These are phyloP conservation scores for Stenurella melanura DNA, from an alignment of 2,888 invertebrate genomes.

Conservation along the genomic window DNA sequence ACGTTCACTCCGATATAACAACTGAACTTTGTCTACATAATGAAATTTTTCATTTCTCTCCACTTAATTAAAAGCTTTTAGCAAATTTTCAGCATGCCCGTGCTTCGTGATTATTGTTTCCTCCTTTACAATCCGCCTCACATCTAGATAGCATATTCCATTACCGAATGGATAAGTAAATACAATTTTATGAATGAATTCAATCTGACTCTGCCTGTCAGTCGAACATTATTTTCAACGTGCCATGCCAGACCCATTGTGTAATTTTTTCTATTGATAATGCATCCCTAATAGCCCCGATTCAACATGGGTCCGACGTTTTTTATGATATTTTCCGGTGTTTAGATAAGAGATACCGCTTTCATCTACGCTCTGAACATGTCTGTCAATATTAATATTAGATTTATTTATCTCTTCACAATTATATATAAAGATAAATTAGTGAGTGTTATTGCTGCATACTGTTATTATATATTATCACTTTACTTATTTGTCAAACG, in stretches of 20 bases:
- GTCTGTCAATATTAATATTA: conserved; percentile 38
- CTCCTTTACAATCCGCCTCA: conserved; percentile 30
- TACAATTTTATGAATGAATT: conserved; percentile 48
- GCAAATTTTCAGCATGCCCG: conserved; percentile 37
- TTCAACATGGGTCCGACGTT: conserved; percentile 34
- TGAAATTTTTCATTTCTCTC: conserved; percentile 37
- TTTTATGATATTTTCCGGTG: conserved; percentile 42
- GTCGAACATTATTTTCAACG: conserved; percentile 25
- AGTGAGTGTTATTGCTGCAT: background rate
- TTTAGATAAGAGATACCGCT: conserved; percentile 40
- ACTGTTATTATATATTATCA: background rate
- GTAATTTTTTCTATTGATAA: conserved; percentile 39
- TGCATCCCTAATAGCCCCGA: conserved; percentile 37
- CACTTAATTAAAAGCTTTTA: conserved; percentile 51
- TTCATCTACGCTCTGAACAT: conserved; percentile 21
- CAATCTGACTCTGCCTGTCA: conserved; percentile 38
- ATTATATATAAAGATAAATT: conserved; percentile 7
- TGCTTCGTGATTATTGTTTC: conserved; percentile 32
- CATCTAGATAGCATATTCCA: conserved; percentile 48
- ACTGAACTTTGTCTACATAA: background rate
- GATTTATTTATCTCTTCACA: conserved; percentile 31
- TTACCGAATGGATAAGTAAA: conserved; percentile 52
- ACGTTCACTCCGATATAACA: background rate
- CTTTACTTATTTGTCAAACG: conserved; percentile 4
- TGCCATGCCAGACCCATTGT: conserved; percentile 32